phyloP scores from a whole-genome alignment of 2,113 vertebrate genomes.

The Oryzias javanicus region DNA sequence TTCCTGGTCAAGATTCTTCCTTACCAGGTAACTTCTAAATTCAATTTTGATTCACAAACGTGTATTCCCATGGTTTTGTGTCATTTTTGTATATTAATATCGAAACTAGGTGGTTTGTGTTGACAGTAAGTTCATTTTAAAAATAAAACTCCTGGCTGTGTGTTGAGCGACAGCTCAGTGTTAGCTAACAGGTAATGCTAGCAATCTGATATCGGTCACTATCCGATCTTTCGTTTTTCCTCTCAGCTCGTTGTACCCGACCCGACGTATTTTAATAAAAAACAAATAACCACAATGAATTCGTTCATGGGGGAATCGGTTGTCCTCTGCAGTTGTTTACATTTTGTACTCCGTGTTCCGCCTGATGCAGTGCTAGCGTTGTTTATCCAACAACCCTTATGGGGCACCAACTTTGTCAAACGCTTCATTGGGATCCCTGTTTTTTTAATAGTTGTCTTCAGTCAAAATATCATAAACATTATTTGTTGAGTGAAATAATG shows the following conservation, averaged over 20 bases:
- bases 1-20: constrained; percentile 50
- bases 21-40: constrained; percentile 59
- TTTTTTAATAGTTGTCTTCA: neutral
- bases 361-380: constrained; percentile 32
- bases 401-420: neutral
- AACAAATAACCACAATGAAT: too few species aligned
- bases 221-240: too few species aligned
- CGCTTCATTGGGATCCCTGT: neutral
- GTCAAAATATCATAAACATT: neutral
- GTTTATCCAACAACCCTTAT: constrained; percentile 24
- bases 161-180: constrained; percentile 38
- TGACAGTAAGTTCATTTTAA: constrained; percentile 11
- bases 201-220: constrained; percentile 21
- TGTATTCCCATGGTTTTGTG: neutral
- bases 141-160: constrained; percentile 13
- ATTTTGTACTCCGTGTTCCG: constrained; percentile 29
- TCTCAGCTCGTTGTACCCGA: neutral
- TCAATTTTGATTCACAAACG: neutral
- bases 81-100: neutral
- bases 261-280: neutral
- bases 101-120: neutral
- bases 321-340: constrained; percentile 27
- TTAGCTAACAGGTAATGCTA: constrained; percentile 60
- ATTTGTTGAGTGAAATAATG: neutral
- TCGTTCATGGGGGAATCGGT: neutral